These are phyloP conservation scores for Pollachius pollachius DNA, from an alignment of 2,113 vertebrate genomes.

Conservation along the genomic window DNA sequence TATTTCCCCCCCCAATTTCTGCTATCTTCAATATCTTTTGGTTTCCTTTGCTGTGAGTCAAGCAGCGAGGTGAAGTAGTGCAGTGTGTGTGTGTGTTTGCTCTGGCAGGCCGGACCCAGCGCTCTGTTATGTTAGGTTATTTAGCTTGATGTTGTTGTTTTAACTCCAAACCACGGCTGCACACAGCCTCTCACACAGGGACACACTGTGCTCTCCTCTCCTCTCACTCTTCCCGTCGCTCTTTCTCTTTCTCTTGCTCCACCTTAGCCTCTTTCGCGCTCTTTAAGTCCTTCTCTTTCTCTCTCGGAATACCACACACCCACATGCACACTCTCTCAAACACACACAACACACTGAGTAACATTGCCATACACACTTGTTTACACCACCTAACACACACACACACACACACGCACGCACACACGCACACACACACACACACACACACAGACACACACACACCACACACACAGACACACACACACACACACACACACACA, in stretches of 20 bases:
- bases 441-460: too few relatives aligned
- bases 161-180: slow-evolving; percentile 5
- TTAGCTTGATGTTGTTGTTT: slow-evolving; percentile 21
- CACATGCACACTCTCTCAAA: slow-evolving; percentile 30
- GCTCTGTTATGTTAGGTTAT: slow-evolving; percentile 16
- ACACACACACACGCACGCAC: too few relatives aligned
- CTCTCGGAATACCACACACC: slow-evolving; percentile 21
- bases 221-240: neutral
- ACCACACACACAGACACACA: slow-evolving; percentile 2
- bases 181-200: slow-evolving; percentile 36
- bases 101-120: slow-evolving; percentile 8
- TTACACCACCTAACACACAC: neutral
- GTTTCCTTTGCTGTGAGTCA: neutral
- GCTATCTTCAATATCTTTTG: neutral
- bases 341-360: slow-evolving; percentile 26
- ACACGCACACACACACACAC: neutral
- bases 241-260: neutral
- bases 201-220: slow-evolving; percentile 45
- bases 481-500: neutral
- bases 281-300: slow-evolving; percentile 51
- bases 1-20: neutral
- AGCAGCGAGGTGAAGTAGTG: neutral
- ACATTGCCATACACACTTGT: neutral
- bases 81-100: slow-evolving; percentile 32
- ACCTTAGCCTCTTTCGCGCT: neutral